Evolutionary conservation across 2,113 vertebrate species (phyloP).

Genomic region (Isurus oxyrinchus): DNA sequence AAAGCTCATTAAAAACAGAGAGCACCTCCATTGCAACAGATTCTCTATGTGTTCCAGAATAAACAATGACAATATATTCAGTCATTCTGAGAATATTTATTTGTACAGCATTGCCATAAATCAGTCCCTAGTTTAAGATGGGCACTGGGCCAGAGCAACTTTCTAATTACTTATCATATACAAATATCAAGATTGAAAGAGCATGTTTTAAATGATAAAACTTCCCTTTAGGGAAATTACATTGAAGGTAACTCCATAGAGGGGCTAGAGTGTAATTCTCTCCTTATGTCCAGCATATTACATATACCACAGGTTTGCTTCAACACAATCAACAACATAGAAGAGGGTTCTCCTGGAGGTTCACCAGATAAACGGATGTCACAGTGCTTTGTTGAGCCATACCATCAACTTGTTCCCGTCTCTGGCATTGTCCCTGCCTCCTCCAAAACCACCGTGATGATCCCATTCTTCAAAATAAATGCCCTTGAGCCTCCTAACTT

Average conservation of each 20-base stretch:
- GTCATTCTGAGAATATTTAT: neutral
- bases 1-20: neutral
- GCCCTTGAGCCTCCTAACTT: neutral
- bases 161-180: conserved; percentile 15
- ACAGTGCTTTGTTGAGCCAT: neutral
- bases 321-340: neutral
- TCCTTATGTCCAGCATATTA: neutral
- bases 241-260: neutral
- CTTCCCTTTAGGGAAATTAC: neutral
- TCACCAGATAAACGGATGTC: neutral
- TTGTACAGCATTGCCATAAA: neutral
- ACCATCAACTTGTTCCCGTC: neutral
- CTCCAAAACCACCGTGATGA: neutral
- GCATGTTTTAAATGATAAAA: neutral
- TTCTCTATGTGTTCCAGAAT: neutral
- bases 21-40: neutral
- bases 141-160: neutral
- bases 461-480: neutral
- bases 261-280: neutral
- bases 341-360: neutral
- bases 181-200: neutral
- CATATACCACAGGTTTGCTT: neutral
- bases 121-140: neutral
- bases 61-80: neutral
- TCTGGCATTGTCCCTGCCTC: neutral